Conservation (phyloP, 2,113 vertebrate genomes). For the Apodemus sylvaticus region DNA sequence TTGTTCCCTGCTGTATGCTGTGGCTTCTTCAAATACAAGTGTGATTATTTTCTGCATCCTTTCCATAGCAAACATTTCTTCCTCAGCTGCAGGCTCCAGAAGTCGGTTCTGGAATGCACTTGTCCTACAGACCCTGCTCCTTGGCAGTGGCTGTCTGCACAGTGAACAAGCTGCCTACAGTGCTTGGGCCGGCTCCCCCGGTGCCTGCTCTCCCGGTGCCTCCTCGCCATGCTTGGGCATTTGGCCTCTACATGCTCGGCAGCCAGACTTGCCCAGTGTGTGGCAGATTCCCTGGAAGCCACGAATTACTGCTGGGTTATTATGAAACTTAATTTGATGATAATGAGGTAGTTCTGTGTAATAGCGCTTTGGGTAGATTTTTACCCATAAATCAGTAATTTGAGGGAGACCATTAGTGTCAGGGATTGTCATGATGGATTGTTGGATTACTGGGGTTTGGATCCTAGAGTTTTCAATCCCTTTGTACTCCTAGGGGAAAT, state of each 20-base stretch:
- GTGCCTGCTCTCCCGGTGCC: not conserved
- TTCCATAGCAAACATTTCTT: constrained; percentile 61
- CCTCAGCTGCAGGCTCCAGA: constrained; percentile 38
- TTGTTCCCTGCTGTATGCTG: constrained; percentile 69
- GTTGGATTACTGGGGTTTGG: not conserved
- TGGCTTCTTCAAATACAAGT: constrained; percentile 70
- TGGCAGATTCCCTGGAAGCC: not conserved
- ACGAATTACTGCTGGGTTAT: not conserved
- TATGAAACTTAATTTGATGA: constrained; percentile 53
- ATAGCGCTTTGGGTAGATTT: constrained; percentile 26
- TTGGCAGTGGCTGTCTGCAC: not conserved
- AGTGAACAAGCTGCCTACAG: not conserved
- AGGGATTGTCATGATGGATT: not conserved
- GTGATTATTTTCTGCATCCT: constrained; percentile 72
- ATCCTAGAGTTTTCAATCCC: not conserved
- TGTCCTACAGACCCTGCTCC: not conserved
- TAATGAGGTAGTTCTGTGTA: not conserved
- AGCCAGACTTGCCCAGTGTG: not conserved
- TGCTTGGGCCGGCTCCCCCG: not conserved
- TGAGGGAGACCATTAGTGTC: not conserved
- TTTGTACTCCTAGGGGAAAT: not conserved
- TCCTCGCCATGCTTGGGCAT: not conserved
- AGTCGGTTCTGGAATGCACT: constrained; percentile 4
- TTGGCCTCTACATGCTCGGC: not conserved
- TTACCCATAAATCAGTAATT: constrained; percentile 46